phyloP scores from a whole-genome alignment of 92 coral and sea anemone genomes.

The Epizoanthus illoricatus region DNA sequence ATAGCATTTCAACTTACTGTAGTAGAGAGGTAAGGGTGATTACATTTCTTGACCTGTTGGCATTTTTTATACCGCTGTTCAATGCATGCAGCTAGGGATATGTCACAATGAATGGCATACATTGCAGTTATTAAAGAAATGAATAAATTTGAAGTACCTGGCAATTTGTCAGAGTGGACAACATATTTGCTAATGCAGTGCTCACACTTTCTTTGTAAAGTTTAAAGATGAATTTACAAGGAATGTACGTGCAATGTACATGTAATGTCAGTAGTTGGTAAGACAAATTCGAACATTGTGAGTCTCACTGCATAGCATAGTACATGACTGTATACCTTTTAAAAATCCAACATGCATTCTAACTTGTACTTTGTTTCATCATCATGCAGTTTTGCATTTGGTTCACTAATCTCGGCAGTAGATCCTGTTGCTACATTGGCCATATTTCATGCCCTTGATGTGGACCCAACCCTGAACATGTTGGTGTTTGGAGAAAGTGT shows the following conservation, averaged over 20 bases:
- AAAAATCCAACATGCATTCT: neutral
- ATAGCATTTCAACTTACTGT: constrained; percentile 89
- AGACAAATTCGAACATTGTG: too few species aligned
- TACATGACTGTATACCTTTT: neutral
- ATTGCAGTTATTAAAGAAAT: too few species aligned
- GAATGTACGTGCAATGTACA: too few species aligned
- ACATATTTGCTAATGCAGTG: too few species aligned
- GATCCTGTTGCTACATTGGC: constrained; percentile 99
- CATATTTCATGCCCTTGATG: constrained; percentile 95
- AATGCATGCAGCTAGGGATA: too few species aligned
- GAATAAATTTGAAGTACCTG: too few species aligned
- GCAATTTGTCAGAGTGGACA: too few species aligned
- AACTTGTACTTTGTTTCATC: neutral
- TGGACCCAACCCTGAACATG: constrained; percentile 98
- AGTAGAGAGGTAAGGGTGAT: constrained; percentile 78
- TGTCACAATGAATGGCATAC: too few species aligned
- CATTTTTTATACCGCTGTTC: neutral
- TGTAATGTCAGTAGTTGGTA: too few species aligned
- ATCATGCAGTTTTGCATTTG: constrained; percentile 95
- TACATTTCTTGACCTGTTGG: neutral
- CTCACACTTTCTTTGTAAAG: too few species aligned
- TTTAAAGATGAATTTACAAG: too few species aligned
- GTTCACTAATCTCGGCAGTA: constrained; percentile 98
- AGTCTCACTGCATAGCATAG: neutral
- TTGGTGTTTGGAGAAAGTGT: constrained; percentile 99